These are phyloP conservation scores for Epinotia bilunana DNA, from an alignment of 2,888 invertebrate species.

Conservation along the genomic window DNA sequence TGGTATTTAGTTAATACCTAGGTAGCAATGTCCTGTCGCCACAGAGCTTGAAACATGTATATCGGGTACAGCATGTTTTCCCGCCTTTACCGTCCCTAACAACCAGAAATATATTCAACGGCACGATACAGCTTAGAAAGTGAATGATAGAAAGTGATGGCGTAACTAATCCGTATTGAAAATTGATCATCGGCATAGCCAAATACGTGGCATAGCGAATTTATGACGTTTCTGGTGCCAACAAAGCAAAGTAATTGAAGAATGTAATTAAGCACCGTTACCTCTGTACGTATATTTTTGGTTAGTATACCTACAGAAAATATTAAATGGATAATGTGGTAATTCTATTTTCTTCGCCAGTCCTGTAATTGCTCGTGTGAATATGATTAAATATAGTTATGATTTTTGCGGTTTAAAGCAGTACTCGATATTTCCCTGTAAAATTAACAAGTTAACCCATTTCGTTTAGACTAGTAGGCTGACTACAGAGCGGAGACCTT, in stretches of 20 bases:
- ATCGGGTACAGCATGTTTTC: not conserved
- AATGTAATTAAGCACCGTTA: too few relatives aligned
- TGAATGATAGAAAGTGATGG: conserved; percentile 52
- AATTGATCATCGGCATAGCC: conserved; percentile 29
- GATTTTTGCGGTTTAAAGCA: too few relatives aligned
- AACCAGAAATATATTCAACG: conserved; percentile 25
- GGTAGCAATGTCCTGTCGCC: not conserved
- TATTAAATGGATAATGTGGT: too few relatives aligned
- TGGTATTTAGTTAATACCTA: not conserved
- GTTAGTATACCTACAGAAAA: too few relatives aligned
- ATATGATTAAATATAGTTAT: too few relatives aligned
- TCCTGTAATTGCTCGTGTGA: too few relatives aligned
- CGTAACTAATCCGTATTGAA: conserved; percentile 49
- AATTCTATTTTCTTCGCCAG: too few relatives aligned
- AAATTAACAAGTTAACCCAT: too few relatives aligned
- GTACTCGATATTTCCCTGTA: too few relatives aligned
- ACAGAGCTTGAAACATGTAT: not conserved
- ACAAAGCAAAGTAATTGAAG: not conserved
- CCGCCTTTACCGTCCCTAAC: conserved; percentile 8
- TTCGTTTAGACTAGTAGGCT: too few relatives aligned
- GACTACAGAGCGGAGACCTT: too few relatives aligned
- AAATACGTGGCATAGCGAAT: not conserved
- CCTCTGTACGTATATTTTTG: too few relatives aligned
- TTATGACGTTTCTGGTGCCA: not conserved
- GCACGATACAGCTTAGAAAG: conserved; percentile 55